Conservation (phyloP, 37 sponge, comb jelly and placozoan genomes). For the Dysidea cf. avara region DNA sequence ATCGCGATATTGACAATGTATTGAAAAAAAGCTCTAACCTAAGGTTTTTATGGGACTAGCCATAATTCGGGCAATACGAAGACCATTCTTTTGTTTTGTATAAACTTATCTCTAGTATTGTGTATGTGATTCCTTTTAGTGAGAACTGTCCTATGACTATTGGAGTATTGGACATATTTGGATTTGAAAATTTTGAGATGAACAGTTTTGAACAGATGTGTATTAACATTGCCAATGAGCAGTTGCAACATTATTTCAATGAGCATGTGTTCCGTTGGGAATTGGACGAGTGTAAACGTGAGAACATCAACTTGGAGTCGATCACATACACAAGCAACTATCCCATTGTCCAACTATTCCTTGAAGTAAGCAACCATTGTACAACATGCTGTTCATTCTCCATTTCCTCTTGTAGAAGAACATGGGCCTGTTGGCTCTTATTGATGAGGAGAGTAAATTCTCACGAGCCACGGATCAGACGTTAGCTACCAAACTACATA, state of each 20-base stretch:
- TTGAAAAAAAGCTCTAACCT: too few relatives aligned
- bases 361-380: constrained; percentile 47
- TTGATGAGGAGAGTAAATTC: constrained; percentile 69
- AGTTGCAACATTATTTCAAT: constrained; percentile 65
- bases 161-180: constrained; percentile 94
- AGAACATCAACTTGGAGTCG: constrained; percentile 48
- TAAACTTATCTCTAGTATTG: too few relatives aligned
- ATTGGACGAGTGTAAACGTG: constrained; percentile 55
- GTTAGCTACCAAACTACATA: constrained; percentile 49
- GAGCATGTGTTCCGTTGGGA: constrained; percentile 57
- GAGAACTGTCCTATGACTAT: constrained; percentile 33
- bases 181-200: constrained; percentile 85
- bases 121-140: too few relatives aligned
- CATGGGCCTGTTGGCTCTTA: constrained; percentile 43
- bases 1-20: too few relatives aligned
- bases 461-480: constrained; percentile 54
- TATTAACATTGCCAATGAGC: constrained; percentile 70
- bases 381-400: too few relatives aligned
- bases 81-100: too few relatives aligned
- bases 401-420: constrained; percentile 20
- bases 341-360: constrained; percentile 67
- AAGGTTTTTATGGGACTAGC: too few relatives aligned
- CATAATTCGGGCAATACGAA: too few relatives aligned
- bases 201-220: constrained; percentile 93
- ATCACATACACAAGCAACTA: constrained; percentile 50